A percentile compares a stretch with the other conserved stretches of the same genome.
Conservation (phyloP, 2,113 vertebrate species). For the Cephalopterus ornatus region DNA sequence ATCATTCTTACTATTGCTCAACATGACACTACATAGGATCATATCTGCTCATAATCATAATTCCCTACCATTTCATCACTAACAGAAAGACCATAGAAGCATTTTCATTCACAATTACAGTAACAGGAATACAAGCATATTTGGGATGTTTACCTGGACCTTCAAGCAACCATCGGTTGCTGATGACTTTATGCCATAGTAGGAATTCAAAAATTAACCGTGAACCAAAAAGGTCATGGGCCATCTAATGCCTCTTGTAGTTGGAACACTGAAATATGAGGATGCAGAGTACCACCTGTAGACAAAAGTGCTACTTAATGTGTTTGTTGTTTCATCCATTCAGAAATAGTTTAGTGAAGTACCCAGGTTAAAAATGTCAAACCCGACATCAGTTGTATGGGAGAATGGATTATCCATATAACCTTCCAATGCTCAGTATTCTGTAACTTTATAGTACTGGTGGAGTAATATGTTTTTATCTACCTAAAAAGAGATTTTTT, state of each 20-base stretch:
- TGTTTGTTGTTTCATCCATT: neutral
- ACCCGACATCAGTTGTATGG: neutral
- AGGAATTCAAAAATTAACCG: neutral
- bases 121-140: neutral
- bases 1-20: neutral
- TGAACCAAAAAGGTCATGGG: neutral
- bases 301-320: neutral
- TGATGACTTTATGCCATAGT: neutral
- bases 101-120: neutral
- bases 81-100: neutral
- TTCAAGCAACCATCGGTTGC: accelerated
- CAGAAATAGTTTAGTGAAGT: neutral
- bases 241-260: neutral
- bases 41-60: neutral
- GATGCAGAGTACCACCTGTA: neutral
- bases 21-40: accelerated
- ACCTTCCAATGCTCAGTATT: accelerated
- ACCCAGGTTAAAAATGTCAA: neutral
- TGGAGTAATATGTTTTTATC: neutral
- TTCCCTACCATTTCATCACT: neutral
- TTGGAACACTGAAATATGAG: neutral
- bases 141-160: neutral
- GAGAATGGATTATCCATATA: neutral
- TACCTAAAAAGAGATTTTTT: neutral
- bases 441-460: neutral